Percentiles rank a stretch among this genome's conserved stretches.
These are phyloP conservation scores for Punctoribates punctum DNA, from an alignment of 2,888 invertebrate genomes.

Conservation along the genomic window DNA sequence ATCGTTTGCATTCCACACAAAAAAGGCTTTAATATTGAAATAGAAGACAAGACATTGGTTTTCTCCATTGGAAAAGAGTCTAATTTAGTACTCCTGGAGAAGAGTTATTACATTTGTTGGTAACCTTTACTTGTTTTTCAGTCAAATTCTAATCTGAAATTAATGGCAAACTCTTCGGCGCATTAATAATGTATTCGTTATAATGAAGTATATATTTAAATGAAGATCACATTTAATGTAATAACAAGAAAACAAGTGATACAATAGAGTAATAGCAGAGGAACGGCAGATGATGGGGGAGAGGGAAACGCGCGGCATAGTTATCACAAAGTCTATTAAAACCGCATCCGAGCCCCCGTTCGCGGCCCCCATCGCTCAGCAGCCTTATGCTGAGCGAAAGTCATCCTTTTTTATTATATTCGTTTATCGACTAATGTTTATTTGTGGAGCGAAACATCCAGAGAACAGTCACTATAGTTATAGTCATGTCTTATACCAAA, in stretches of 20 bases:
- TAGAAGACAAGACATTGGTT: too few relatives aligned
- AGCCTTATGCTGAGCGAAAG: background rate
- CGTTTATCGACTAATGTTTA: constrained; percentile 17
- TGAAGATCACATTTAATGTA: constrained; percentile 3
- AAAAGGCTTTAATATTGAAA: too few relatives aligned
- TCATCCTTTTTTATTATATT: constrained; percentile 34
- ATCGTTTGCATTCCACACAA: background rate
- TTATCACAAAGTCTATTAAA: background rate
- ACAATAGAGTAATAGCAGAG: background rate
- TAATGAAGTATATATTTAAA: constrained; percentile 10
- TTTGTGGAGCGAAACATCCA: too few relatives aligned
- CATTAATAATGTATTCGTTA: constrained; percentile 6
- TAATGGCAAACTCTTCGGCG: constrained; percentile 11
- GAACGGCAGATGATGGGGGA: too few relatives aligned
- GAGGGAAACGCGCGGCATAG: background rate
- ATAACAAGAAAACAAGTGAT: background rate
- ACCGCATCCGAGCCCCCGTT: constrained; percentile 22
- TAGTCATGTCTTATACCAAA: background rate
- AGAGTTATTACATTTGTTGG: too few relatives aligned
- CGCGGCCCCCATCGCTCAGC: background rate
- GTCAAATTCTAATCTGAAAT: background rate
- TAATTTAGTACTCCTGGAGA: too few relatives aligned
- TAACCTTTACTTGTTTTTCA: background rate
- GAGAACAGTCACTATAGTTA: background rate
- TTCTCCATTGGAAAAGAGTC: too few relatives aligned